Conservation (phyloP, 1,140 invertebrate genomes). For the Drosophila ogumai region DNA sequence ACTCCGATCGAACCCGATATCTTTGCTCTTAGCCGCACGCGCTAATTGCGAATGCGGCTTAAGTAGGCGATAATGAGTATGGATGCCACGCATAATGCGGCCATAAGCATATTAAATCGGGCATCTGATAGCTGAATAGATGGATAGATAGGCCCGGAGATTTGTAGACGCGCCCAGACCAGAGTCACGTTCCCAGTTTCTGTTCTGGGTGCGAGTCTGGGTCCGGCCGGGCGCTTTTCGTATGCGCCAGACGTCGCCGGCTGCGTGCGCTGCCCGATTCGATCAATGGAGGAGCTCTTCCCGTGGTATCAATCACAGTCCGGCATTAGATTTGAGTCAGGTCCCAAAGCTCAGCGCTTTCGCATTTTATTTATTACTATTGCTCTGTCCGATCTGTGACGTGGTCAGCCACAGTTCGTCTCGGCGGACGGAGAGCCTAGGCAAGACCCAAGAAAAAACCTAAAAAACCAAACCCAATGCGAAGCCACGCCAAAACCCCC, state of each 20-base stretch:
- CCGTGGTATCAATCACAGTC: conserved; percentile 44
- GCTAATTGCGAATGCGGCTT: conserved; percentile 61
- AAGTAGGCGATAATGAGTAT: conserved; percentile 65
- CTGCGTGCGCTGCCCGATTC: conserved; percentile 66
- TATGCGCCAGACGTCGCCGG: conserved; percentile 58
- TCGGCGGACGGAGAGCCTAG: background rate
- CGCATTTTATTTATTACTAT: conserved; percentile 31
- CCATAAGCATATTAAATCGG: conserved; percentile 45
- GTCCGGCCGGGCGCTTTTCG: conserved; percentile 27
- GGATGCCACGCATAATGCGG: conserved; percentile 72
- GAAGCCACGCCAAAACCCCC: conserved; percentile 27
- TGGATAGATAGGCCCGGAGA: conserved; percentile 9
- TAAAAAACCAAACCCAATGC: conserved; percentile 19
- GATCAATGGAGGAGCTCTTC: conserved; percentile 63
- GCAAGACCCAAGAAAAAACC: background rate
- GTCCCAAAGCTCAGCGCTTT: conserved; percentile 17
- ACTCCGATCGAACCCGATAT: conserved; percentile 27
- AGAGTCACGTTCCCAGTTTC: conserved; percentile 68
- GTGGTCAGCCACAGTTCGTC: conserved; percentile 20
- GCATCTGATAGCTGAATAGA: conserved; percentile 23
- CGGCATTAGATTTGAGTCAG: conserved; percentile 63
- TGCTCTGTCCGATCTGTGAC: conserved; percentile 29
- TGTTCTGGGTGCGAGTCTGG: conserved; percentile 32
- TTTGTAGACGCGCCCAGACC: conserved; percentile 36
- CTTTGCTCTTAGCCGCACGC: conserved; percentile 50